A percentile compares a stretch with the other conserved stretches of the same genome.
phyloP scores from a whole-genome alignment of 2,888 invertebrate species.

The Xestoiulus laeticollis region DNA sequence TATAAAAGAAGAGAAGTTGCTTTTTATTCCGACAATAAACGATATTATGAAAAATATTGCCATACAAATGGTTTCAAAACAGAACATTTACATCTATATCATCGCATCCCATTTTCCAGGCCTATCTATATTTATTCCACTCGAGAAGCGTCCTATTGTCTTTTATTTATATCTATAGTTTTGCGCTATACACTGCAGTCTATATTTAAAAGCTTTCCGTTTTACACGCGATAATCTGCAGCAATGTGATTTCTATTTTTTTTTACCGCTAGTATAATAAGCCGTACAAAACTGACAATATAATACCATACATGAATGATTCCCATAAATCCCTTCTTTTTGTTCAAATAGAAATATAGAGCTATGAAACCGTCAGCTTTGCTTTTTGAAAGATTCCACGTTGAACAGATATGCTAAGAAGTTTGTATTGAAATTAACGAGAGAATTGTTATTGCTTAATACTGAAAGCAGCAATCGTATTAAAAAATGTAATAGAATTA shows the following conservation, averaged over 20 bases:
- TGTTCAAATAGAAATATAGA: neutral
- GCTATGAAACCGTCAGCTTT: neutral
- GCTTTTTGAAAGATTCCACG: neutral
- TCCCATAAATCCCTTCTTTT: neutral
- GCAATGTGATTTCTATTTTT: neutral
- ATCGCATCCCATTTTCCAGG: neutral
- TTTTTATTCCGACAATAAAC: neutral
- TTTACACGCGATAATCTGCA: slow-evolving; percentile 4
- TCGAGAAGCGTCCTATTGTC: slow-evolving; percentile 12
- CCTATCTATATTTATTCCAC: neutral
- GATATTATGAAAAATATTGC: neutral
- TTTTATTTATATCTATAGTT: neutral
- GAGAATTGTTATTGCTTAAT: no score
- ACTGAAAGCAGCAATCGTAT: no score
- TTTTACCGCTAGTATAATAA: neutral
- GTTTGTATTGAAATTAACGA: neutral
- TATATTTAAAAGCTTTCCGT: slow-evolving; percentile 19
- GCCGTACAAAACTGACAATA: neutral
- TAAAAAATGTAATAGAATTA: no score
- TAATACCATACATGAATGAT: neutral
- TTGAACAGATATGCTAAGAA: neutral
- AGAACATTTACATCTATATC: neutral
- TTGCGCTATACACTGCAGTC: neutral
- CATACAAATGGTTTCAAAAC: neutral
- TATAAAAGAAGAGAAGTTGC: neutral